phyloP scores from a whole-genome alignment of 2,113 vertebrate species.

The Accipiter virgatus region DNA sequence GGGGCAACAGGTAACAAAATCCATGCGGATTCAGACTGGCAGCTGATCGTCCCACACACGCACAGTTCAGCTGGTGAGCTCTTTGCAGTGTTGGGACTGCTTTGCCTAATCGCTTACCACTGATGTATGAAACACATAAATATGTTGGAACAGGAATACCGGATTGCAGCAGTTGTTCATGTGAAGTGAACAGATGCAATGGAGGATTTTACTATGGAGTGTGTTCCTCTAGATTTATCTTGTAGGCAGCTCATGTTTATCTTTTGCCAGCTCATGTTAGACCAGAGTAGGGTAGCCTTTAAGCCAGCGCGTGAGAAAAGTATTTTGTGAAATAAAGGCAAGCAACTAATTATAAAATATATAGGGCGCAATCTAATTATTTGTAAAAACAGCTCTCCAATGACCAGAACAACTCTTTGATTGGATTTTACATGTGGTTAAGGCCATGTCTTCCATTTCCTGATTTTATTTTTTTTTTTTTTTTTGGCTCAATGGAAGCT shows the following conservation, averaged over 20 bases:
- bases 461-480: background rate
- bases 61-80: constrained; percentile 30
- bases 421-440: background rate
- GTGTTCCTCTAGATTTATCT: constrained; percentile 20
- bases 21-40: constrained; percentile 37
- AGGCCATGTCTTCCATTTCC: background rate
- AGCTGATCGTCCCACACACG: constrained; percentile 61
- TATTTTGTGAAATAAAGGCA: constrained; percentile 3
- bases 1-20: constrained; percentile 68
- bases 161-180: constrained; percentile 47
- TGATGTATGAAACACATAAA: constrained; percentile 15
- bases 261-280: background rate
- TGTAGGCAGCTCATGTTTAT: background rate
- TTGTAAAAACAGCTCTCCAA: background rate
- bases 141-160: constrained; percentile 6
- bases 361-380: background rate
- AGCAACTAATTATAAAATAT: background rate
- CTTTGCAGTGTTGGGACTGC: background rate
- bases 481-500: background rate
- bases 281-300: background rate
- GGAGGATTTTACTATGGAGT: background rate
- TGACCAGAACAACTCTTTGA: background rate
- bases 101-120: background rate
- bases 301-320: background rate
- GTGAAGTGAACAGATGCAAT: constrained; percentile 40